phyloP scores from a whole-genome alignment of 2,797 vertebrate species.

The Epinephelus malabaricus region DNA sequence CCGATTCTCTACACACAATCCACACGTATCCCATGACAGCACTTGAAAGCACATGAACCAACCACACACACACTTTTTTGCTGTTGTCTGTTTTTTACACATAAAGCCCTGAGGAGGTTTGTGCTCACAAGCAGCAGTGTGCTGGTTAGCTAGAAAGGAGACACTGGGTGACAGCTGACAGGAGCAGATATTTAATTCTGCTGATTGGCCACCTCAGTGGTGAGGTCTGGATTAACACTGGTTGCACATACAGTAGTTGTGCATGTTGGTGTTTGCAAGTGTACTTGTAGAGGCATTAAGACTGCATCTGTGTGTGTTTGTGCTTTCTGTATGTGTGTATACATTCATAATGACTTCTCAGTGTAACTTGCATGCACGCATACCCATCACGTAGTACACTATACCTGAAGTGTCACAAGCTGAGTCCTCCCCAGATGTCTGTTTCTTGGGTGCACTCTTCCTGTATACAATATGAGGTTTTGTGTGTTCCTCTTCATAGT shows the following conservation, averaged over 20 bases:
- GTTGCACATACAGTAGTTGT: slow-evolving; percentile 2
- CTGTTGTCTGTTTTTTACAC: background rate
- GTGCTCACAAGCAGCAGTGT: slow-evolving; percentile 13
- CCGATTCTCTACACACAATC: background rate
- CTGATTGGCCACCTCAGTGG: slow-evolving; percentile 16
- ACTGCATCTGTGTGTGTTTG: background rate
- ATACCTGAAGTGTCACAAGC: slow-evolving; percentile 95
- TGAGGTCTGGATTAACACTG: slow-evolving; percentile 1
- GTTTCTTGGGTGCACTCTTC: slow-evolving; percentile 84
- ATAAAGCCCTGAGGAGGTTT: slow-evolving; percentile 21
- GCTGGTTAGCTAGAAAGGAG: slow-evolving; percentile 24
- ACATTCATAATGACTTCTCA: background rate
- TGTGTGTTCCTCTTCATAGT: slow-evolving; percentile 95
- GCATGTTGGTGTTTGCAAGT: background rate
- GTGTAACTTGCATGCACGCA: background rate
- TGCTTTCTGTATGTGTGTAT: background rate
- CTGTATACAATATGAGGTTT: slow-evolving; percentile 97
- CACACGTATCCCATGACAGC: slow-evolving; percentile 30
- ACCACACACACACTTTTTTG: slow-evolving; percentile 15
- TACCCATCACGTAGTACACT: background rate
- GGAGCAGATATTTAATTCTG: slow-evolving; percentile 45
- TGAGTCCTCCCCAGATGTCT: slow-evolving; percentile 76
- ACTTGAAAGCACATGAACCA: slow-evolving; percentile 20
- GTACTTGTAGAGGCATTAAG: background rate
- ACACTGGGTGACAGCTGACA: slow-evolving; percentile 31